Evolutionary conservation across 2,797 vertebrate genomes (phyloP).

Genomic region (Crypturellus tataupa): DNA sequence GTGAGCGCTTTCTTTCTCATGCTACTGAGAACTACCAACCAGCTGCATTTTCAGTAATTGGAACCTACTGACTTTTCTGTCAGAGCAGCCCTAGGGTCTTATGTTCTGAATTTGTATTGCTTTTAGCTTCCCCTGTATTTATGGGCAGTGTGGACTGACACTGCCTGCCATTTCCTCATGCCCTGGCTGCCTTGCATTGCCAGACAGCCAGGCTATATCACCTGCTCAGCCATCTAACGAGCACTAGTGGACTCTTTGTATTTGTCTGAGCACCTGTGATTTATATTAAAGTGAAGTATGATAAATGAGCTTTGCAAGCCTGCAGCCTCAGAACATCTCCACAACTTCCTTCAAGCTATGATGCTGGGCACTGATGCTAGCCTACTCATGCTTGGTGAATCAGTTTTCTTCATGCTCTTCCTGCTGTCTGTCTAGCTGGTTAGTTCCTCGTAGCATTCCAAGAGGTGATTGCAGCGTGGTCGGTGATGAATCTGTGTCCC

Average conservation of each 20-base stretch:
- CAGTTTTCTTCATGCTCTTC: background rate
- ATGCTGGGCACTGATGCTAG: background rate
- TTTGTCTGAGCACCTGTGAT: background rate
- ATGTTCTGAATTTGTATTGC: background rate
- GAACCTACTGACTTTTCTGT: background rate
- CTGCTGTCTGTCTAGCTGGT: background rate
- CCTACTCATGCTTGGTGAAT: background rate
- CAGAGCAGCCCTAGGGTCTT: accelerated
- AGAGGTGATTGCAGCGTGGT: background rate
- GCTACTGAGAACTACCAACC: background rate
- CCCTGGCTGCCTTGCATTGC: background rate
- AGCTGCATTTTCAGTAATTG: conserved; percentile 6
- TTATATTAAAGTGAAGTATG: background rate
- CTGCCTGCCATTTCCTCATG: background rate
- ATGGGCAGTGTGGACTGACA: background rate
- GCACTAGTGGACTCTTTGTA: background rate
- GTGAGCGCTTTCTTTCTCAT: background rate
- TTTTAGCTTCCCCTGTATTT: background rate
- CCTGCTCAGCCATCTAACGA: background rate
- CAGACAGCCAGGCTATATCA: background rate
- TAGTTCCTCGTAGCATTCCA: background rate
- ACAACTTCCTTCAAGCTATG: background rate
- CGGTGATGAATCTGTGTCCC: background rate
- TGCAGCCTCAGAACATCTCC: background rate
- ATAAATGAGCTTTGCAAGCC: background rate